Evolutionary conservation across 2,113 vertebrate species (phyloP), one percentile per base, ranked within the genome.

Genomic region (Entomyzon cyanotis): DNA sequence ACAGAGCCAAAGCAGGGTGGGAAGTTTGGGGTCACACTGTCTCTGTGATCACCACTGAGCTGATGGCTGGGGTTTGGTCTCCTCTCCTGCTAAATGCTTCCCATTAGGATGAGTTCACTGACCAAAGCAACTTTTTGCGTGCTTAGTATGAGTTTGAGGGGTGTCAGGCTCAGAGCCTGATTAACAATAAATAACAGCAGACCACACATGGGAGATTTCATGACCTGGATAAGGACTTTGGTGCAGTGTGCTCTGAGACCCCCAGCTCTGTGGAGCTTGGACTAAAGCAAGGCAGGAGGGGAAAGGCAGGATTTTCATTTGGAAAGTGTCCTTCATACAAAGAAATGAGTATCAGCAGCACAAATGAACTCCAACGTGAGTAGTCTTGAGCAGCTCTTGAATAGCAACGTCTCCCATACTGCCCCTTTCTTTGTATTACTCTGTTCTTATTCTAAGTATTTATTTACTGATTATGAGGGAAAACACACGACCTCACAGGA

Each of bases 391-490:
- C 91, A 97, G 94, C 39, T 41, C 58, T 69, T 93, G 70, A 86
- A 84, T 41, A 55, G 73, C 33, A 70, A 49, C 0, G 0, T 46
- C 85, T 87, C 71, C 76, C 84, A 79, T 91, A 91, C 64, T 95
- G 44, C 28, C 21, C 30, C 22, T 67, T 75, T 85, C 67, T 79
- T 74, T 87, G 59, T 60, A 35, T 81, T 62, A 65, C 56, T 84
- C 77, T 92, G 79, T 79, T 96, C 91, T 94, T 91, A 87, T 95
- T 92, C 96, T 90, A 92, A 47, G 14, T 83, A 96, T 97, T 98
- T 97, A 97, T 97, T 97, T 98, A 96, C 96, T 96, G 94, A 91
- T 94, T 97, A 96, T 95, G 97, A 97, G 93, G 83, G 93, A 95
- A 96, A 90, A 73, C 91, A 92, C 86, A 79, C 27, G 76, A 96